Evolutionary conservation across 2,113 vertebrate species (phyloP), one percentile per base, ranked within the genome.

Genomic region (Charadrius vociferus): DNA sequence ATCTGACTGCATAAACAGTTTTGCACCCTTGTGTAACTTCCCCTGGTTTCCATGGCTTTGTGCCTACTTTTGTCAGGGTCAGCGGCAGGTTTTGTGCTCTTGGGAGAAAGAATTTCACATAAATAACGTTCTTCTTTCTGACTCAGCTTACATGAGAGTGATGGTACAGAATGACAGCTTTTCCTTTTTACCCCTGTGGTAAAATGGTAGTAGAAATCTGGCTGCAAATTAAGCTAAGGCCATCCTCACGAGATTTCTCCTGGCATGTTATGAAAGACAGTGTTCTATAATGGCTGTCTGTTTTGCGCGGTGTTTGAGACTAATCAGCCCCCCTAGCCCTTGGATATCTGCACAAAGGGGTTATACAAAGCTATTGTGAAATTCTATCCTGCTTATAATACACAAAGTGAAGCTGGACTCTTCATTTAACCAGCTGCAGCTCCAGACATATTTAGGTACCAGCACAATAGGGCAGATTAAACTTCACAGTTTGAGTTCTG

Each of bases 301-400:
- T 59, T 96, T 21, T 56, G 81, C 79, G 81, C 0, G 5, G 73
- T 58, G 79, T 96, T 91, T 72, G 91, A 89, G 81, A 41, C 58
- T 89, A 66, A 84, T 94, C 80, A 45, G 88, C 80, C 80, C 72
- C 90, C 75, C 80, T 77, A 91, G 91, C 61, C 36, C 52, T 89
- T 72, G 86, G 93, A 61, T 96, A 59, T 81, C 77, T 75, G 87
- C 84, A 93, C 96, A 96, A 96, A 96, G 77, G 77, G 65, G 30
- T 95, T 96, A 84, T 43, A 87, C 81, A 96, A 91, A 90, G 89
- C 91, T 75, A 24, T 81, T 89, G 93, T 91, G 93, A 89, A 95
- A 86, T 61, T 59, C 83, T 70, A 45, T 71, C 81, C 80, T 94
- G 86, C 68, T 83, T 63, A 26, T 45, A 90, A 61, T 65, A 45